These are phyloP conservation scores for Colius striatus DNA, from an alignment of 2,113 vertebrate genomes.

Conservation along the genomic window DNA sequence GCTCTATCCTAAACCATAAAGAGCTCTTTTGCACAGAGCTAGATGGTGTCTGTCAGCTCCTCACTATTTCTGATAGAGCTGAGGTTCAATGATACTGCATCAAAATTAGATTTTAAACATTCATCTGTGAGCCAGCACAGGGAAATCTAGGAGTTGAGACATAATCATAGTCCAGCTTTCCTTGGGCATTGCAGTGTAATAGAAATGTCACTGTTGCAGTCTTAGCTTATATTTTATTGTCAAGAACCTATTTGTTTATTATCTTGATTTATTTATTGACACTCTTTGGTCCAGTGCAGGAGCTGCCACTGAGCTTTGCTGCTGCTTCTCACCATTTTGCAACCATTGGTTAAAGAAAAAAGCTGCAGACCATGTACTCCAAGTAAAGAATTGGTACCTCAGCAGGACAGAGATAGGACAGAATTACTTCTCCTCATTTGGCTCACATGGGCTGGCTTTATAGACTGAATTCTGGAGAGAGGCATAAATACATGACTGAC, in stretches of 20 bases:
- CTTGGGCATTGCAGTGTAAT: background rate
- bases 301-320: background rate
- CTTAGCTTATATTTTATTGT: background rate
- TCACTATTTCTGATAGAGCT: background rate
- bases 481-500: background rate
- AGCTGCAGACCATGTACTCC: background rate
- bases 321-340: background rate
- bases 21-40: background rate
- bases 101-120: conserved; percentile 38
- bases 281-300: background rate
- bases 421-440: background rate
- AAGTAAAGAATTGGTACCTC: background rate
- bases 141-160: background rate
- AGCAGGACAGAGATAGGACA: background rate
- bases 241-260: background rate
- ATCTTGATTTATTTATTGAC: background rate
- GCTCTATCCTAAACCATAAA: background rate
- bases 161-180: background rate
- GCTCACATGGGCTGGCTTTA: background rate
- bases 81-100: background rate
- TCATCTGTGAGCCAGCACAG: background rate
- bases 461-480: background rate
- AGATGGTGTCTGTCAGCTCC: background rate
- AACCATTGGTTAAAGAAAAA: background rate
- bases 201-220: background rate